Evolutionary conservation across 2,888 invertebrate genomes (phyloP), one percentile per base, ranked within the genome.

Genomic region (Acanthacorydalis orientalis): DNA sequence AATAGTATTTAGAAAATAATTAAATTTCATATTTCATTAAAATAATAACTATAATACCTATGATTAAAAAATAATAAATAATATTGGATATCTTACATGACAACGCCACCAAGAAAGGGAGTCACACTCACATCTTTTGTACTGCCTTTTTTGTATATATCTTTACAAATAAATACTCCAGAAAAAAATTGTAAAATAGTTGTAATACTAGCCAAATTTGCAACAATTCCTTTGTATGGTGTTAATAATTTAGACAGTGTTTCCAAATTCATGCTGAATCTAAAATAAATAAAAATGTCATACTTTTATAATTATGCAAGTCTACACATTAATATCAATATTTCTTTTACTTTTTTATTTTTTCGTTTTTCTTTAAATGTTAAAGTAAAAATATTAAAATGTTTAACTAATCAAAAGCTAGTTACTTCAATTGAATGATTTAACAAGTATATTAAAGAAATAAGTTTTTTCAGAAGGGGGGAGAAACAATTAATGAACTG

Each of bases 131-230:
- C 71, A 48, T 77, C 77, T 56, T 72, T 70, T 0, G 85, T 78
- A 55, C 68, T 73, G 14, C 77, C 75, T 57, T 78, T 78, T 57
- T 77, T 77, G 51, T 79, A 74, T 52, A 87, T 81, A 58, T 84
- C 82, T 60, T 74, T 77, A 60, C 86, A 78, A 51, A 87, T 72
- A 59, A 83, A 73, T 59, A 73, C 70, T 57, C 89, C 89, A 32
- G 88, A 78, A 59, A 90, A 77, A 70, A 90, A 88, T 63, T 90
- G 87, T 0, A 74, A 76, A 55, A 85, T 79, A 31, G 91, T 90
- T 31, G 83, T 75, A 49, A 83, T 64, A 51, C 80, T 78, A 35
- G 90, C 88, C 46, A 77, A 64, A 48, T 70, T 67, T 38, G 75
- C 85, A 46, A 84, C 75, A 10, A 74, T 50, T 49, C 77, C 78